These are phyloP conservation scores for Zosterops japonicus DNA, from an alignment of 2,113 vertebrate genomes.

Conservation along the genomic window DNA sequence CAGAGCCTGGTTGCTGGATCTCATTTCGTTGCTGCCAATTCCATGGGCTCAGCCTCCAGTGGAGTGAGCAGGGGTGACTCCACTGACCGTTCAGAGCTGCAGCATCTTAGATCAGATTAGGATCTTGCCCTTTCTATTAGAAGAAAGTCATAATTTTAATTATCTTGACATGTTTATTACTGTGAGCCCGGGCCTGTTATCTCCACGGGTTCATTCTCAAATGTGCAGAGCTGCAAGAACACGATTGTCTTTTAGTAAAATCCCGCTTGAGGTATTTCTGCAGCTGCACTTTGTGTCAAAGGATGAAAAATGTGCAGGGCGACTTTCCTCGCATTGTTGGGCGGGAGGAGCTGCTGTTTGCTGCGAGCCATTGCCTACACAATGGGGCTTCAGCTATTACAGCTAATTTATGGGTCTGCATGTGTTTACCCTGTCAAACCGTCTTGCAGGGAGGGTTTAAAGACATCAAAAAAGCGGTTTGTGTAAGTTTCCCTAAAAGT, in stretches of 20 bases:
- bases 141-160: slow-evolving; percentile 39
- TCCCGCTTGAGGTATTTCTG: slow-evolving; percentile 20
- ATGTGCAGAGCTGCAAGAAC: background rate
- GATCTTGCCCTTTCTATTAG: slow-evolving; percentile 34
- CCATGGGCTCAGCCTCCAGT: background rate
- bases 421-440: slow-evolving; percentile 26
- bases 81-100: background rate
- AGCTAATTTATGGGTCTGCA: slow-evolving; percentile 50
- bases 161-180: slow-evolving; percentile 59
- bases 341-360: background rate
- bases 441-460: slow-evolving; percentile 24
- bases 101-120: background rate
- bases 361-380: slow-evolving; percentile 34
- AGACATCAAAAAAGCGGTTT: background rate
- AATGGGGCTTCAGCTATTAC: slow-evolving; percentile 27
- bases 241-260: background rate
- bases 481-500: background rate
- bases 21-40: background rate
- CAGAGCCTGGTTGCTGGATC: background rate
- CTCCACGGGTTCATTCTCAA: background rate
- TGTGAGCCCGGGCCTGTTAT: slow-evolving; percentile 18
- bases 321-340: slow-evolving; percentile 49
- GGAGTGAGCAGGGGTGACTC: background rate
- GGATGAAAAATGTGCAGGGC: slow-evolving; percentile 38
- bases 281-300: slow-evolving; percentile 54